Evolutionary conservation across 2,888 invertebrate genomes (phyloP), one percentile per base, ranked within the genome.

Genomic region (Blastobasis adustella): DNA sequence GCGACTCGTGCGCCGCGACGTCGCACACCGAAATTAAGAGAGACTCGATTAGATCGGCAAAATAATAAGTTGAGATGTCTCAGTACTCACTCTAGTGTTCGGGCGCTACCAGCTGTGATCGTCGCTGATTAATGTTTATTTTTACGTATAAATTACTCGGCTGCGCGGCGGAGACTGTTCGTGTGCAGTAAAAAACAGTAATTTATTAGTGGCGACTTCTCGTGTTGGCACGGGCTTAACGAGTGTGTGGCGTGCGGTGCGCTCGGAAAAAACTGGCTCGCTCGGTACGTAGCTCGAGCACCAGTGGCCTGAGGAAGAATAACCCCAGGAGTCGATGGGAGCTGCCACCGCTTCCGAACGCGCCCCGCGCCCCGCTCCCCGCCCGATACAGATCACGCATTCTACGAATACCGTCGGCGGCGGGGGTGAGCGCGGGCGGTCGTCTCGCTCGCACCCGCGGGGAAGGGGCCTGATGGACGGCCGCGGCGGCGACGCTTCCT

Each of bases 201-300:
- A 88, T 88, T 88, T 88, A 88, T 90, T 89, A 88, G 89, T 88
- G 90, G 89, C 89, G 90, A 90, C 89, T 89, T 89, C 90, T 90
- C 90, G 91, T 89, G 88, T 89, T 90, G 89, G 88, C 89, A 88
- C 90, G 90, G 89, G 82, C 86, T 86, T 88, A 89, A 90, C 89
- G 89, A 88, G 88, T 87, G 87, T 88, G 84, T 86, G 87, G 89
- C 87, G 90, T 89, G 87, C 85, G 86, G 83, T 79, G 79, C 89
- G 87, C 86, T 88, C 89, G 89, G 90, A 90, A 90, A 90, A 91
- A 90, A 90, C 90, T 90, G 89, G 90, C 84, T 84, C 76, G 83
- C 76, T 76, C 78, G 80, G 79, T 83, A 84, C 86, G 85, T 77
- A 84, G 88, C 84, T 88, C 82, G 81, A 82, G 79, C 85, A 82